A percentile compares a stretch with the other conserved stretches of the same genome.
These are phyloP conservation scores for Campoletis sonorensis DNA, from an alignment of 1,140 invertebrate species.

Conservation along the genomic window DNA sequence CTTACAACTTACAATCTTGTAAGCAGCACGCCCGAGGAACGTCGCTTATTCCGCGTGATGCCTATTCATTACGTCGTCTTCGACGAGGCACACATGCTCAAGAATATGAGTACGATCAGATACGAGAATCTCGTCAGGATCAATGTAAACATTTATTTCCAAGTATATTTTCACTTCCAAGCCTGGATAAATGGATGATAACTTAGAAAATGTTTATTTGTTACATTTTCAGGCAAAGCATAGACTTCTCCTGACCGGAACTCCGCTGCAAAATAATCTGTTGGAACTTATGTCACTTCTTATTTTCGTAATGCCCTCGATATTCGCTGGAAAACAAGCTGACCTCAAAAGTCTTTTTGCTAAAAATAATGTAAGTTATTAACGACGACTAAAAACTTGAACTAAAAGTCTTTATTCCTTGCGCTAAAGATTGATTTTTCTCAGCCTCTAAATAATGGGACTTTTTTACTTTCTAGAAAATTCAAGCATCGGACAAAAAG, in stretches of 20 bases:
- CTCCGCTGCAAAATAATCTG: conserved; percentile 97
- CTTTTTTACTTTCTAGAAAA: conserved; percentile 63
- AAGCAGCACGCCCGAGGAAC: conserved; percentile 90
- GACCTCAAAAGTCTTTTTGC: conserved; percentile 93
- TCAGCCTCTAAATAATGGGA: too few relatives aligned
- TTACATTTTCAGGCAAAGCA: conserved; percentile 82
- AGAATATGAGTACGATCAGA: conserved; percentile 95
- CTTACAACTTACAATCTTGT: conserved; percentile 93
- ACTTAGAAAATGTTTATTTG: conserved; percentile 48
- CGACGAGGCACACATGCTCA: conserved; percentile 98
- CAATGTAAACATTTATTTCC: conserved; percentile 79
- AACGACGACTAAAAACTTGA: too few relatives aligned
- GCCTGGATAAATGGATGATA: not conserved
- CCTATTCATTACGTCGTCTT: conserved; percentile 95
- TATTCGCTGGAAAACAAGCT: conserved; percentile 92
- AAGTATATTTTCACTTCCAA: not conserved
- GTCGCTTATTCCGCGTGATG: conserved; percentile 92
- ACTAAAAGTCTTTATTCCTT: too few relatives aligned
- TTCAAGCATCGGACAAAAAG: conserved; percentile 70
- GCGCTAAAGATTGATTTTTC: too few relatives aligned
- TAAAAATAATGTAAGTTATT: conserved; percentile 80
- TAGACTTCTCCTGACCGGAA: conserved; percentile 92
- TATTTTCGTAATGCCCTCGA: conserved; percentile 96
- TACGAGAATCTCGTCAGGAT: conserved; percentile 94
- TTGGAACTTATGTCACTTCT: conserved; percentile 96